Base-by-base conservation (phyloP, 2,888 invertebrate genomes). In the Seira sanloemensis region DNA sequence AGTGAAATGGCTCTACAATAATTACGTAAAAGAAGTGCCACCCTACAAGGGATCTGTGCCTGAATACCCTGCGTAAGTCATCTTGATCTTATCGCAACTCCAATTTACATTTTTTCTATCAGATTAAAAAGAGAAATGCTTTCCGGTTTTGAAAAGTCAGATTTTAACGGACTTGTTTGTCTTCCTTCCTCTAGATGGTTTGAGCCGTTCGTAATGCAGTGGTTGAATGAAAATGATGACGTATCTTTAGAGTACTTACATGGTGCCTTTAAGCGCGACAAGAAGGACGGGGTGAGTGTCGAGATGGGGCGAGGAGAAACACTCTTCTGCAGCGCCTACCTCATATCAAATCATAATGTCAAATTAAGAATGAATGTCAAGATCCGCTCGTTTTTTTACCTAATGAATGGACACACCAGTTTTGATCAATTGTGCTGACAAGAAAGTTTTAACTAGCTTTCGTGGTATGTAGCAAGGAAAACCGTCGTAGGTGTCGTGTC, bases 151-250 rank as follows among this genome's bases (percentile, higher is more conserved):
- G 37, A 37, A 37, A 12, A 37, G 16, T 25, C n/a, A 1, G 9
- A 19, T 58, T 54, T 74, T 69, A 24, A 18, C 50, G 46, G 7
- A 27, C 58, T 18, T 18, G 24, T 16, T 50, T 37, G 46, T 27
- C 24, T 50, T 65, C 25, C 26, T 58, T n/a, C 72, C 58, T 27
- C 24, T 90, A 94, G 93, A 87, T 99, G 99, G 99, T 99, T 99
- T 91, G 99, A 99, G 91, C 98, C 99, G n/a, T 99, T 99, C 92
- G 99, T 99, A 65, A 99, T 99, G 99, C 99, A 99, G 91, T 99
- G 99, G 99, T 94, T 99, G 58, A 99, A 99, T 91, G 99, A 99
- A 91, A 99, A 99, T 91, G 99, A 99, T 91, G 99, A 99, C 90
- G 98, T 99, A 0, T 99, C 98, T 0, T 93, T 99, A 90, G 99